phyloP scores from a whole-genome alignment of 2,113 vertebrate species.

The Puntigrus tetrazona region DNA sequence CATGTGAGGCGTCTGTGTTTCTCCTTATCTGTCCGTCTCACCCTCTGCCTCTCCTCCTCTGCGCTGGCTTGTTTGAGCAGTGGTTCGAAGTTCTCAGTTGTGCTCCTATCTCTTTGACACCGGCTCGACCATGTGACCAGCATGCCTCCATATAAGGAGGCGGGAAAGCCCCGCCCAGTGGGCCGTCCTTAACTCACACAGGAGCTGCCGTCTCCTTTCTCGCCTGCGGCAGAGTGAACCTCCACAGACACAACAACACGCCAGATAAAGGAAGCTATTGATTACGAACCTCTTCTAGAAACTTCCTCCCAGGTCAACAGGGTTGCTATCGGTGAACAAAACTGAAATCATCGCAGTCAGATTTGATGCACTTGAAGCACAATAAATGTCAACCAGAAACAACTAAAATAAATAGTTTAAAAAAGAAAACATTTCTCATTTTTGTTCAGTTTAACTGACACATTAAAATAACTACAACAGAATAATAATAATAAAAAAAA shows the following conservation, averaged over 20 bases:
- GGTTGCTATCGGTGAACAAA: not conserved
- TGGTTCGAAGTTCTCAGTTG: constrained; percentile 63
- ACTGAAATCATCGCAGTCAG: not conserved
- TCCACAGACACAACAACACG: constrained; percentile 49
- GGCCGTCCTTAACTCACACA: constrained; percentile 55
- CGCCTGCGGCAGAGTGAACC: constrained; percentile 29
- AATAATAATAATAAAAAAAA: too few relatives aligned
- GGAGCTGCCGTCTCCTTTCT: constrained; percentile 10
- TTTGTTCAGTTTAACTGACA: too few relatives aligned
- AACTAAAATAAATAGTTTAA: not conserved
- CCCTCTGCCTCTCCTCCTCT: constrained; percentile 28
- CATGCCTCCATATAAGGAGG: constrained; percentile 73
- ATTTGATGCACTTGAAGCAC: not conserved
- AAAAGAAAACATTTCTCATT: not conserved
- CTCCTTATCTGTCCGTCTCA: constrained; percentile 46
- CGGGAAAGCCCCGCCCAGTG: constrained; percentile 63
- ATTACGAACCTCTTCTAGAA: constrained; percentile 17
- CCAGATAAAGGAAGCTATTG: constrained; percentile 49
- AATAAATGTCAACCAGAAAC: not conserved
- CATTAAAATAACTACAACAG: too few relatives aligned
- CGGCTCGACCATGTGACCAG: constrained; percentile 70
- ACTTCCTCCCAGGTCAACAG: constrained; percentile 16
- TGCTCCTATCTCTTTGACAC: constrained; percentile 66
- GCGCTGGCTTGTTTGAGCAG: constrained; percentile 46
- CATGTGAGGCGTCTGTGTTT: constrained; percentile 62